Conservation (phyloP, 2,797 vertebrate species). For the Brachyrhaphis roseni region DNA sequence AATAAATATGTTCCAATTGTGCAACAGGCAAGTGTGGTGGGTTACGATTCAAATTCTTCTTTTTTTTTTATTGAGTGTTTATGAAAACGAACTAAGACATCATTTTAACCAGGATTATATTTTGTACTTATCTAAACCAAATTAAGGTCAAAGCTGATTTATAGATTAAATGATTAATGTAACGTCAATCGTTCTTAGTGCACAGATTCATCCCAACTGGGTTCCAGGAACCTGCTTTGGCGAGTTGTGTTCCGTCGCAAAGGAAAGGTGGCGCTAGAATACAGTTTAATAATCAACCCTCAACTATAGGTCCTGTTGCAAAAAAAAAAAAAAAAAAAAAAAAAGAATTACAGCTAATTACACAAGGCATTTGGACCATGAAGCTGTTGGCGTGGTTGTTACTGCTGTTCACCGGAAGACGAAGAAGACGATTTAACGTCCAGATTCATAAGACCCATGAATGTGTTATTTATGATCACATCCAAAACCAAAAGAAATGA, state of each 20-base stretch:
- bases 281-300: conserved; percentile 41
- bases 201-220: not conserved
- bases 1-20: not conserved
- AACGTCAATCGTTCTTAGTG: not conserved
- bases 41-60: not conserved
- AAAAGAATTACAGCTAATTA: not conserved
- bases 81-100: not conserved
- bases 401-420: not conserved
- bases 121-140: not conserved
- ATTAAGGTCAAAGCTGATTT: not conserved
- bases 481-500: not conserved
- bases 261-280: conserved; percentile 70
- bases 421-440: not conserved
- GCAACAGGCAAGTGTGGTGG: not conserved
- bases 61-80: not conserved
- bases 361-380: conserved; percentile 1
- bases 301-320: not conserved
- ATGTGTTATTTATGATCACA: not conserved
- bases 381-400: not conserved
- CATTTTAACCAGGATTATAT: no score
- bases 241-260: conserved; percentile 13
- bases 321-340: not conserved
- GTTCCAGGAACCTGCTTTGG: conserved; percentile 31
- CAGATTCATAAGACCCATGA: not conserved
- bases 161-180: not conserved